phyloP scores from a whole-genome alignment of 2,113 vertebrate genomes.

The Shinisaurus crocodilurus region DNA sequence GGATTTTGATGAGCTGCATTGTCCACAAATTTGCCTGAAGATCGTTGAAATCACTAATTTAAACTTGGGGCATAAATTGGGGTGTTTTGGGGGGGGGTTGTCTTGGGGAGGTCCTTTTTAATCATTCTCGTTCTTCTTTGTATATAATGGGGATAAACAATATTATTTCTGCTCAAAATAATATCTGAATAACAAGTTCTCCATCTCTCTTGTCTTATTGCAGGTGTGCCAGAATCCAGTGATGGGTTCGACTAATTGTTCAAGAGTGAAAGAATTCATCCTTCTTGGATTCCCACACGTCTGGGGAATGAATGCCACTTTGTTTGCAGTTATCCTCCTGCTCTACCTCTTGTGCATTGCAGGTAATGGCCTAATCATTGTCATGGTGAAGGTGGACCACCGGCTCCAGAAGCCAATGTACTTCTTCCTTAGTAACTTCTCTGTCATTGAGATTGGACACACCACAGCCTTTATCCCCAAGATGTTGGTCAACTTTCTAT shows the following conservation, averaged over 20 bases:
- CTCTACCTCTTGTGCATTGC: conserved; percentile 52
- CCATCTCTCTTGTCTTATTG: background rate
- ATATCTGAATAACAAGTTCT: background rate
- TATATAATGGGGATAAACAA: background rate
- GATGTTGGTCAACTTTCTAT: conserved; percentile 41
- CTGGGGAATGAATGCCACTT: background rate
- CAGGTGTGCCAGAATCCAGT: background rate
- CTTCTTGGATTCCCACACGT: conserved; percentile 23
- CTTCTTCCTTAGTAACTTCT: conserved; percentile 61
- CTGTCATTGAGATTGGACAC: conserved; percentile 56
- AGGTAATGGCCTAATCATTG: conserved; percentile 57
- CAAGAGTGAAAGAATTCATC: conserved; percentile 26
- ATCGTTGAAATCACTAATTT: too few relatives aligned
- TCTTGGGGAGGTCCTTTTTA: too few relatives aligned
- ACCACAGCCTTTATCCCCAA: conserved; percentile 50
- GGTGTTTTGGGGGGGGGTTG: too few relatives aligned
- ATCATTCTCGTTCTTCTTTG: too few relatives aligned
- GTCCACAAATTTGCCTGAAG: too few relatives aligned
- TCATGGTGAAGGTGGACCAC: conserved; percentile 30
- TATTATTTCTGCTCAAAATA: background rate
- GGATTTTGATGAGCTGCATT: too few relatives aligned
- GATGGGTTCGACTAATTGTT: conserved; percentile 10
- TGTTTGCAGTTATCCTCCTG: conserved; percentile 27
- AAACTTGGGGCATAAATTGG: too few relatives aligned
- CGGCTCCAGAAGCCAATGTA: conserved; percentile 61